Evolutionary conservation across 2,797 vertebrate genomes (phyloP).

Genomic region (Micropoecilia bifurca): DNA sequence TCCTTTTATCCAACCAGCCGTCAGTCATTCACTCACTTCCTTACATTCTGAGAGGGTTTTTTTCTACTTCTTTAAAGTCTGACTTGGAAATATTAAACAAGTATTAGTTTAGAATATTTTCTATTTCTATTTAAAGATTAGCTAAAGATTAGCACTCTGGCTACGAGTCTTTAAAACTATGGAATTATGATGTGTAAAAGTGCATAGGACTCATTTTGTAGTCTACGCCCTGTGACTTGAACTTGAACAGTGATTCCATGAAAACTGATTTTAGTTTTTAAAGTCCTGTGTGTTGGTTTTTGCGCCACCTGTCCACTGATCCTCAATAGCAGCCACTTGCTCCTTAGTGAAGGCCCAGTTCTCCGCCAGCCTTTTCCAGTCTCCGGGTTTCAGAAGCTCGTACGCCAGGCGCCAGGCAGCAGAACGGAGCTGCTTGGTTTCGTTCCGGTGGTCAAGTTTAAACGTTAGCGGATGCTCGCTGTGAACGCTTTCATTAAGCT

Average conservation of each 20-base stretch:
- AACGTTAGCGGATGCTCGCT: conserved; percentile 83
- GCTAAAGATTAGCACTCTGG: background rate
- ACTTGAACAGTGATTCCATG: background rate
- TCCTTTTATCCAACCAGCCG: background rate
- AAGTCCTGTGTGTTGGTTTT: background rate
- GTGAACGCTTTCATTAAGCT: conserved; percentile 64
- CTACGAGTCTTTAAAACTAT: background rate
- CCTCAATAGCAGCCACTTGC: conserved; percentile 87
- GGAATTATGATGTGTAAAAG: background rate
- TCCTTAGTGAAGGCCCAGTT: conserved; percentile 86
- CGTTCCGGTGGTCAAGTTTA: conserved; percentile 88
- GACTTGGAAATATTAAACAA: background rate
- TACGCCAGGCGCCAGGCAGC: conserved; percentile 88
- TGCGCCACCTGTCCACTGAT: conserved; percentile 90
- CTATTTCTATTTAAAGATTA: background rate
- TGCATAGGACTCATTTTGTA: background rate
- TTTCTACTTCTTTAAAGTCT: background rate
- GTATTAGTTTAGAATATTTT: background rate
- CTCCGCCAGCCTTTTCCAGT: conserved; percentile 89
- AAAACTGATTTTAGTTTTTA: background rate
- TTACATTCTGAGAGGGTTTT: background rate
- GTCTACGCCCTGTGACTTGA: background rate
- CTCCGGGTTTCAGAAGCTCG: conserved; percentile 80
- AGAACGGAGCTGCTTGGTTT: conserved; percentile 83
- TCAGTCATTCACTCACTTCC: background rate